These are phyloP conservation scores for Clepsis dumicolana DNA, from an alignment of 2,888 invertebrate genomes.

Conservation along the genomic window DNA sequence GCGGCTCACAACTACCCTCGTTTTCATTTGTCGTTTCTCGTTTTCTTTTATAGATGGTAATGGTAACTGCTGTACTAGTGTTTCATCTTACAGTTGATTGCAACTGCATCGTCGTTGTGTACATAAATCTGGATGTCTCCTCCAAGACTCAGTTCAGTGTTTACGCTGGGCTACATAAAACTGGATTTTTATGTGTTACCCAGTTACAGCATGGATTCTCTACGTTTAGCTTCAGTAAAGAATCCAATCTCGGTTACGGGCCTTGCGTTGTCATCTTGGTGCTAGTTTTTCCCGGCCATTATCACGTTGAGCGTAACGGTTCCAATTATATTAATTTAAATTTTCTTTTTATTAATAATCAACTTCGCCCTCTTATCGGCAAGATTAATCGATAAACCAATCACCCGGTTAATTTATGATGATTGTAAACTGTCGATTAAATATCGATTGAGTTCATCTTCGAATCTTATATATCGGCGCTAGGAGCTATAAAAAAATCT, in stretches of 20 bases:
- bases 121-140: no score
- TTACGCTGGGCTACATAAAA: no score
- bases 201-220: not conserved
- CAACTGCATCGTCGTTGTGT: no score
- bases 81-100: no score
- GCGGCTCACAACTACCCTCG: no score
- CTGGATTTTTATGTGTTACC: no score
- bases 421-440: conserved; percentile 43
- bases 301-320: conserved; percentile 19
- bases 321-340: conserved; percentile 21
- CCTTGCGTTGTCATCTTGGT: not conserved
- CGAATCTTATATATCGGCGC: conserved; percentile 20
- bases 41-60: no score
- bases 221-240: not conserved
- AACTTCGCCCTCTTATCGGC: conserved; percentile 16
- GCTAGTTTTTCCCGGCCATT: conserved; percentile 10
- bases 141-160: no score
- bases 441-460: conserved; percentile 38
- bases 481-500: conserved; percentile 29
- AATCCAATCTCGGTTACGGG: not conserved
- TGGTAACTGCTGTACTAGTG: no score
- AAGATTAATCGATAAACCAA: conserved; percentile 38
- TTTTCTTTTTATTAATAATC: conserved; percentile 32
- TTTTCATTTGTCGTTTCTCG: no score
- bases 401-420: conserved; percentile 41